Evolutionary conservation across 2,113 vertebrate species (phyloP).

Genomic region (Pangasianodon gigas): DNA sequence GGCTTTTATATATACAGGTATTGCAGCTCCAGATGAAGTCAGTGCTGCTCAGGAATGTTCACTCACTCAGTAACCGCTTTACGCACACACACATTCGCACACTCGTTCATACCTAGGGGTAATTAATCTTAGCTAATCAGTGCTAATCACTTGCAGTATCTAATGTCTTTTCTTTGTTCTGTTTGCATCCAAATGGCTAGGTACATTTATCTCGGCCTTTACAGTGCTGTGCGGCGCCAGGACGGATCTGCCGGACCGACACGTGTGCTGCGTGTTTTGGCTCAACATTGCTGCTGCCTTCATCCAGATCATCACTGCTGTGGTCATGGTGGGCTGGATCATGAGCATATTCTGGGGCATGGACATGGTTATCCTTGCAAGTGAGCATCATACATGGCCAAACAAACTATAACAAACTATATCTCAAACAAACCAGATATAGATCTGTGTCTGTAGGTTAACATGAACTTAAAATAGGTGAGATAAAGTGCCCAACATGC

Average conservation of each 20-base stretch:
- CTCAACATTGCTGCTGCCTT: conserved; percentile 93
- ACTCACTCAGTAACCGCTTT: not conserved
- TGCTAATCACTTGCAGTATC: not conserved
- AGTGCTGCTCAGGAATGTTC: not conserved
- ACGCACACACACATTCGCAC: not conserved
- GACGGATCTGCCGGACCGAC: conserved; percentile 88
- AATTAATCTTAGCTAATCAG: not conserved
- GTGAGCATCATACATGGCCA: conserved; percentile 75
- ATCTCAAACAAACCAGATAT: not conserved
- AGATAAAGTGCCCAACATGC: not conserved
- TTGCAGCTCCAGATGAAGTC: not conserved
- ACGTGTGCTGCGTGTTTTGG: conserved; percentile 96
- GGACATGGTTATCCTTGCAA: conserved; percentile 99
- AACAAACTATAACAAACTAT: not conserved
- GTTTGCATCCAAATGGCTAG: conserved; percentile 69
- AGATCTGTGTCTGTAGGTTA: too few species aligned
- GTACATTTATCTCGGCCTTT: conserved; percentile 93
- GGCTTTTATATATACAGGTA: not conserved
- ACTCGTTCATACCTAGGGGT: not conserved
- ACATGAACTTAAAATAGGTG: not conserved
- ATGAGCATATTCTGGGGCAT: conserved; percentile 99
- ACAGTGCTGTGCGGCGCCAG: conserved; percentile 91
- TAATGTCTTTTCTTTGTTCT: conserved; percentile 21
- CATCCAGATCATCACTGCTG: conserved; percentile 93
- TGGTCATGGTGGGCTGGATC: conserved; percentile 99